phyloP scores from a whole-genome alignment of 2,113 vertebrate genomes.

The Hemibagrus wyckioides region DNA sequence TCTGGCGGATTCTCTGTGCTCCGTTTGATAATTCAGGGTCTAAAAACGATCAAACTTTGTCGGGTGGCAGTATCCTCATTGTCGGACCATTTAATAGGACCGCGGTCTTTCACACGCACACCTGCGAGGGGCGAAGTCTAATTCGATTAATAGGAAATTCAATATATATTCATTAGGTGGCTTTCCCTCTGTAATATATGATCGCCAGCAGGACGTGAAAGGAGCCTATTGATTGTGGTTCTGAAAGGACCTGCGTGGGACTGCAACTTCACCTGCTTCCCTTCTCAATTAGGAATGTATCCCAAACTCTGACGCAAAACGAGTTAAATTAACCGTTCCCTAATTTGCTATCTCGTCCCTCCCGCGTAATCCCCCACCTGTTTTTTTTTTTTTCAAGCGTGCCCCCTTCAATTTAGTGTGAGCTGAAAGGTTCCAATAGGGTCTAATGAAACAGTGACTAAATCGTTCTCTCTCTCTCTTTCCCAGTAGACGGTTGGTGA shows the following conservation, averaged over 20 bases:
- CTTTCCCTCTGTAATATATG: slow-evolving; percentile 91
- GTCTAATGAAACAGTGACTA: slow-evolving; percentile 98
- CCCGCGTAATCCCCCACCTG: slow-evolving; percentile 86
- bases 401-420: slow-evolving; percentile 93
- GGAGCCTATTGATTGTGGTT: slow-evolving; percentile 86
- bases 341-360: slow-evolving; percentile 93
- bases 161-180: slow-evolving; percentile 95
- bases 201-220: slow-evolving; percentile 87
- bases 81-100: slow-evolving; percentile 77
- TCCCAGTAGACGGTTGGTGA: slow-evolving; percentile 82
- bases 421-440: slow-evolving; percentile 98
- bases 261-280: slow-evolving; percentile 98
- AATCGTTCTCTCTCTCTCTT: slow-evolving; percentile 80
- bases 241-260: slow-evolving; percentile 93
- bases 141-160: slow-evolving; percentile 94
- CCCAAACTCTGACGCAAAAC: slow-evolving; percentile 95
- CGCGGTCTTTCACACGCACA: slow-evolving; percentile 81
- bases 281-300: slow-evolving; percentile 99
- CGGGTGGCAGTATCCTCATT: slow-evolving; percentile 72
- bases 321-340: slow-evolving; percentile 98
- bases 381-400: slow-evolving; percentile 73
- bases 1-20: neutral
- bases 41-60: slow-evolving; percentile 71
- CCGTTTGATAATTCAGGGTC: slow-evolving; percentile 57
- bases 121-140: slow-evolving; percentile 88